Percentiles rank a stretch among this genome's conserved stretches.
These are phyloP conservation scores for Tupaia chinensis DNA, from an alignment of 2,113 vertebrate species.

Conservation along the genomic window DNA sequence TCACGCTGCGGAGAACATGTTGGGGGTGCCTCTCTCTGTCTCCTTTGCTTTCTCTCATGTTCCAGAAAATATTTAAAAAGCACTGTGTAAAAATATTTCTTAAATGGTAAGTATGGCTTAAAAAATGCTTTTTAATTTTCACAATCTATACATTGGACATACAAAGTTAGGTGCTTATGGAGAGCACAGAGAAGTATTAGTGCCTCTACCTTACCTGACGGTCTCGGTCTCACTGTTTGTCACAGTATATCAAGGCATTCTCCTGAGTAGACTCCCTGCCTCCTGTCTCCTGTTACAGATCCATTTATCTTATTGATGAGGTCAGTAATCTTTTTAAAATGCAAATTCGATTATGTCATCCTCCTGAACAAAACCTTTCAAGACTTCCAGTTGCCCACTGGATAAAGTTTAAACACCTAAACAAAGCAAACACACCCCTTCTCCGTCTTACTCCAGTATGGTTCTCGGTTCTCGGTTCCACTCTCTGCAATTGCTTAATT, in stretches of 20 bases:
- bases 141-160: neutral
- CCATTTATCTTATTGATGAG: neutral
- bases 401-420: neutral
- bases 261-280: neutral
- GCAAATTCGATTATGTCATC: neutral
- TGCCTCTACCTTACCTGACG: neutral
- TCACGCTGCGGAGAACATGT: no score
- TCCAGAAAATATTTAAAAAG: neutral
- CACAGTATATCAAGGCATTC: neutral
- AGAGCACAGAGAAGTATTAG: neutral
- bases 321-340: neutral
- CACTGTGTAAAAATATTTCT: neutral
- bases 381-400: neutral
- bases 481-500: neutral
- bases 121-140: neutral
- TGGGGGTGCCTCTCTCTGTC: no score
- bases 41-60: no score
- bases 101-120: constrained; percentile 21
- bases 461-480: neutral
- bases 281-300: neutral
- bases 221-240: neutral
- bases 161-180: neutral
- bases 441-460: neutral
- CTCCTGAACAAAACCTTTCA: neutral
- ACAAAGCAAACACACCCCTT: neutral